A percentile compares a stretch with the other conserved stretches of the same genome.
Evolutionary conservation across 2,888 invertebrate genomes (phyloP).

Genomic region (Schizotus pectinicornis): DNA sequence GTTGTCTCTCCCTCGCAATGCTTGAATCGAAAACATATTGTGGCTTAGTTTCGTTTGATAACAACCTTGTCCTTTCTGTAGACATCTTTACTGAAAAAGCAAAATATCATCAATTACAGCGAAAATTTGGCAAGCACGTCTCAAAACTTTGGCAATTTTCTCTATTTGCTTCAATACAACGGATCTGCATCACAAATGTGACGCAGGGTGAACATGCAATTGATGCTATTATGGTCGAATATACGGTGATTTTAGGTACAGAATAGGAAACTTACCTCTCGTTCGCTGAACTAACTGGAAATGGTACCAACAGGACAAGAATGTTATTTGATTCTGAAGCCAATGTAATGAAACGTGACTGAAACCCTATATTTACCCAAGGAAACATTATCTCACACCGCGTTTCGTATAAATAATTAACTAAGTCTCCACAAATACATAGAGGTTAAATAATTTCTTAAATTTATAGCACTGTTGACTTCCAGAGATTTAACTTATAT

Average conservation of each 20-base stretch:
- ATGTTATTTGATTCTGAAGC: slow-evolving; percentile 47
- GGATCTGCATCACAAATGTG: no score
- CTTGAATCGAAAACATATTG: slow-evolving; percentile 63
- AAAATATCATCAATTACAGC: background rate
- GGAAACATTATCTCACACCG: background rate
- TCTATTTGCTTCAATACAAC: background rate
- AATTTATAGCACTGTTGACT: no score
- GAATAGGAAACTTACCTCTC: background rate
- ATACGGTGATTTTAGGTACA: slow-evolving; percentile 5
- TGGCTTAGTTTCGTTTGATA: slow-evolving; percentile 55
- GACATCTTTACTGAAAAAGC: slow-evolving; percentile 43
- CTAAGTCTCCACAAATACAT: no score
- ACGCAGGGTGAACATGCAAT: slow-evolving; percentile 4
- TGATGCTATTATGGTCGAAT: background rate
- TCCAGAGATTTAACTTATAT: no score
- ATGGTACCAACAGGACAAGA: slow-evolving; percentile 12
- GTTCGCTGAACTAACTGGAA: no score
- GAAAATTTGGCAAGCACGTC: background rate
- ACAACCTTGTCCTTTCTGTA: slow-evolving; percentile 63
- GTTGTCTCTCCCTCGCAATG: slow-evolving; percentile 60
- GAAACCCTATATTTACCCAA: slow-evolving; percentile 43
- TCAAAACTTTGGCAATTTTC: background rate
- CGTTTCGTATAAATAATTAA: no score
- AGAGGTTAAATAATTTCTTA: no score
- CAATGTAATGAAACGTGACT: slow-evolving; percentile 42